These are phyloP conservation scores for Lucilia cuprina DNA, from an alignment of 1,140 invertebrate species.

Conservation along the genomic window DNA sequence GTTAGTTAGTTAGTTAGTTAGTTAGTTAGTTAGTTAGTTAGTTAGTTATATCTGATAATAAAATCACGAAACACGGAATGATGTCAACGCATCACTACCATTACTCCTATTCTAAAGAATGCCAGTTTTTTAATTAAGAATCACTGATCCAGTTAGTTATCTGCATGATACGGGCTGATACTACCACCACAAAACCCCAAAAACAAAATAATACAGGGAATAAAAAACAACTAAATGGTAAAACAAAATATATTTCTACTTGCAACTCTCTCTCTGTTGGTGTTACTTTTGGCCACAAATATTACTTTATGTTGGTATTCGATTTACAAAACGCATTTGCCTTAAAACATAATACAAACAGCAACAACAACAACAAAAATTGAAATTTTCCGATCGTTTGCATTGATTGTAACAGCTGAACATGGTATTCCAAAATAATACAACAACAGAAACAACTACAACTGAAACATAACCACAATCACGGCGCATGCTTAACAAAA, in stretches of 20 bases:
- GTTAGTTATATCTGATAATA: too few species aligned
- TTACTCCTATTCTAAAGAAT: too few species aligned
- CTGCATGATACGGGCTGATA: conserved; percentile 29
- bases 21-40: too few species aligned
- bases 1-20: too few species aligned
- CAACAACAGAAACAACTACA: conserved; percentile 6
- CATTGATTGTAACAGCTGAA: conserved; percentile 31
- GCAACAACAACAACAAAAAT: not conserved
- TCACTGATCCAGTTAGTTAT: not conserved
- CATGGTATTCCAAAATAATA: conserved; percentile 24
- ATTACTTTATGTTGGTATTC: not conserved
- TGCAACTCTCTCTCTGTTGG: conserved; percentile 11
- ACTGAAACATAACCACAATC: conserved; percentile 16
- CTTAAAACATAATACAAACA: not conserved
- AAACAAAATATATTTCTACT: not conserved
- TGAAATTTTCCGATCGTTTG: conserved; percentile 11
- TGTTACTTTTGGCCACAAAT: conserved; percentile 32
- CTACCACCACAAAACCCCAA: conserved; percentile 26
- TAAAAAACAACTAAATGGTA: not conserved
- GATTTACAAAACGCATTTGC: conserved; percentile 21
- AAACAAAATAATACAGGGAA: not conserved
- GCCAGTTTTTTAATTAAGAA: not conserved
- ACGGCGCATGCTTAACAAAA: conserved; percentile 28
- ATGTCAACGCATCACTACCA: too few species aligned
- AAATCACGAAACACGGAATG: too few species aligned